phyloP scores from a whole-genome alignment of 1,140 invertebrate species.

The Drosophila neocordata region DNA sequence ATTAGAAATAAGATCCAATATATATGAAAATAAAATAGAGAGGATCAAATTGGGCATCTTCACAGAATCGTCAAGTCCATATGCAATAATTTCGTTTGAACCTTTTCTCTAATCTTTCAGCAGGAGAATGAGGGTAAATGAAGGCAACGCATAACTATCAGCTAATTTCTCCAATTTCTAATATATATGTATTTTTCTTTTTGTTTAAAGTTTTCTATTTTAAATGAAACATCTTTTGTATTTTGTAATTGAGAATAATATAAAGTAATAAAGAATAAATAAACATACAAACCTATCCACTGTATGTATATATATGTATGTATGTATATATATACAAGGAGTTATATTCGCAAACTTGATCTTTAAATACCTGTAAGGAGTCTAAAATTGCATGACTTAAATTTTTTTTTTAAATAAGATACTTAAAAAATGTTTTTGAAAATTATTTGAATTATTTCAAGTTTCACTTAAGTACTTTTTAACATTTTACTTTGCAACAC shows the following conservation, averaged over 20 bases:
- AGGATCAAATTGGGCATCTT: neutral
- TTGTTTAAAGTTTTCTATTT: conserved; percentile 17
- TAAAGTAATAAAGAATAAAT: conserved; percentile 54
- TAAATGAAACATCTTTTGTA: conserved; percentile 10
- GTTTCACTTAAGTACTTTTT: no score
- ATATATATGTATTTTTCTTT: neutral
- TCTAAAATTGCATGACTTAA: no score
- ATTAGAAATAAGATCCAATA: conserved; percentile 44
- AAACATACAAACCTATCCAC: conserved; percentile 27
- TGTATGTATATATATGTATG: conserved; percentile 22
- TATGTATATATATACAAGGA: neutral
- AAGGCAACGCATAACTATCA: neutral
- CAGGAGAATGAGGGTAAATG: neutral
- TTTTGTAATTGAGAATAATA: conserved; percentile 73
- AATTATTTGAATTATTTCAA: no score
- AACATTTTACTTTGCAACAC: no score
- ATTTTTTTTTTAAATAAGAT: no score
- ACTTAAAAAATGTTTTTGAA: no score
- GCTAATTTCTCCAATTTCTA: conserved; percentile 2
- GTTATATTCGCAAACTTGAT: no score
- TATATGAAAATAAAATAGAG: conserved; percentile 22
- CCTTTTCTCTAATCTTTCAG: neutral
- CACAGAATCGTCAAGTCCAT: neutral
- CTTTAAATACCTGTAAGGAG: no score
- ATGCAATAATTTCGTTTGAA: neutral